Percentiles rank a stretch among this genome's conserved stretches.
Conservation (phyloP, 2,113 vertebrate genomes). For the Melanerpes aurifrons region DNA sequence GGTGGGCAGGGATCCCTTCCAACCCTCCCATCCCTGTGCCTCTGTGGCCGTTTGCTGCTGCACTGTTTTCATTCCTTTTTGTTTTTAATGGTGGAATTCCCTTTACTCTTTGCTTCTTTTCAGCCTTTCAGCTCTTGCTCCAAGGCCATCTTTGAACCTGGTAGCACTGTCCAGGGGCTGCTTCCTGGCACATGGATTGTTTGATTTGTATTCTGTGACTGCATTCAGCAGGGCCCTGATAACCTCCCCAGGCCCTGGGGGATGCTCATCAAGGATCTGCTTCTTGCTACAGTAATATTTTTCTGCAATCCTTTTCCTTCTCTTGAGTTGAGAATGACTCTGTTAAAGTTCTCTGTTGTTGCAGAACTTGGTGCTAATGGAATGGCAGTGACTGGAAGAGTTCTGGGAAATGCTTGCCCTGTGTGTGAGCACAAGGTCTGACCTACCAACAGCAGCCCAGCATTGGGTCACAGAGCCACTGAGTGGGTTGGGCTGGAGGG, state of each 20-base stretch:
- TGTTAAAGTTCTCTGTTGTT: slow-evolving; percentile 25
- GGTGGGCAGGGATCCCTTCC: no score
- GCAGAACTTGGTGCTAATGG: slow-evolving; percentile 8
- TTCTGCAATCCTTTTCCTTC: slow-evolving; percentile 34
- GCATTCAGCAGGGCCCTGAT: not conserved
- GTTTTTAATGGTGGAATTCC: not conserved
- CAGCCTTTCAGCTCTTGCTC: not conserved
- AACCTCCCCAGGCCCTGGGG: not conserved
- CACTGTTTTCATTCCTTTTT: not conserved
- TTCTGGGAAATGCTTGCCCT: slow-evolving; percentile 22
- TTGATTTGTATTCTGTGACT: slow-evolving; percentile 35
- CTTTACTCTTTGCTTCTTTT: not conserved
- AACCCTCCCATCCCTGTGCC: not conserved
- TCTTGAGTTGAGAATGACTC: slow-evolving; percentile 45
- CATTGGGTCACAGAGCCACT: no score
- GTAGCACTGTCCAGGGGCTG: not conserved
- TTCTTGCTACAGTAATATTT: slow-evolving; percentile 14
- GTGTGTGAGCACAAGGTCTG: not conserved
- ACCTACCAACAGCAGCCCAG: not conserved
- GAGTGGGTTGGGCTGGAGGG: no score
- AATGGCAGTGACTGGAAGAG: slow-evolving; percentile 43
- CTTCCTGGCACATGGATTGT: slow-evolving; percentile 15
- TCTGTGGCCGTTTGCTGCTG: not conserved
- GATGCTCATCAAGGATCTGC: slow-evolving; percentile 25
- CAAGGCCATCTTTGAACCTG: not conserved